A percentile compares a stretch with the other conserved stretches of the same genome.
These are phyloP conservation scores for Mastomys natalensis DNA, from an alignment of 2,113 vertebrate genomes.

Conservation along the genomic window DNA sequence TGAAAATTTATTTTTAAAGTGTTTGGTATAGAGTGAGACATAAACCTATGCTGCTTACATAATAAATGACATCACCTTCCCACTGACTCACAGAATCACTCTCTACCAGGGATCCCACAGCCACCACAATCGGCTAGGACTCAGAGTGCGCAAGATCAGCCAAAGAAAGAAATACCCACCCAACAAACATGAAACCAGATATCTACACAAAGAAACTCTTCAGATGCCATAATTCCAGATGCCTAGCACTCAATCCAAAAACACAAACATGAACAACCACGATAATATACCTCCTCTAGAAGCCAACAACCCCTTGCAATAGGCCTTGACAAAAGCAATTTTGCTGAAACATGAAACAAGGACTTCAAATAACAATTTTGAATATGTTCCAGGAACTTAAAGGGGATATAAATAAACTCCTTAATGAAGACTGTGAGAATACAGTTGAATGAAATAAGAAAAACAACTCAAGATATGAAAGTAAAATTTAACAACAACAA, in stretches of 20 bases:
- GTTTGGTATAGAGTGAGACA: not conserved
- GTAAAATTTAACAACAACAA: not conserved
- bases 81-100: not conserved
- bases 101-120: not conserved
- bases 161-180: not conserved
- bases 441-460: not conserved
- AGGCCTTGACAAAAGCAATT: not conserved
- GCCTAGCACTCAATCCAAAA: not conserved
- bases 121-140: not conserved
- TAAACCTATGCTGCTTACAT: constrained; percentile 2
- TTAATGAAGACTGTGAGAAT: not conserved
- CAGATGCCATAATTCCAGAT: not conserved
- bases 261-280: not conserved
- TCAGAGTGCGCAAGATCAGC: not conserved
- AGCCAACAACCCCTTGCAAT: not conserved
- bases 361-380: not conserved
- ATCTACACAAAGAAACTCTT: not conserved
- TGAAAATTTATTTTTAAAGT: constrained; percentile 6
- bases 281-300: not conserved
- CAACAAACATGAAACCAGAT: not conserved
- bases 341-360: not conserved
- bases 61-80: not conserved
- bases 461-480: not conserved
- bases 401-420: not conserved
- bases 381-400: not conserved